Evolutionary conservation across 2,113 vertebrate genomes (phyloP).

Genomic region (Meriones unguiculatus): DNA sequence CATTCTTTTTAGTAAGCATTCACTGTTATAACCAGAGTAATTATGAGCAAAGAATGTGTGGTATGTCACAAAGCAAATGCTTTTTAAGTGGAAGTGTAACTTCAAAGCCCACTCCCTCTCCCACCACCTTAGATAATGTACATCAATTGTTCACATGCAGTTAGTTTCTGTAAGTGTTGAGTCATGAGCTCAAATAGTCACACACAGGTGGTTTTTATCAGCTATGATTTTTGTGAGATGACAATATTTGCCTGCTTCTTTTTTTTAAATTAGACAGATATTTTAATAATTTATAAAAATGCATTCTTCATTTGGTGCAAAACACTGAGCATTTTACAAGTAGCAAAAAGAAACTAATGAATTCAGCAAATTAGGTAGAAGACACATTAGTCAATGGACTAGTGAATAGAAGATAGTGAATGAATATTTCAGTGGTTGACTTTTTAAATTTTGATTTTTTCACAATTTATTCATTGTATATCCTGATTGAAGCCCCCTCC

Average conservation of each 20-base stretch:
- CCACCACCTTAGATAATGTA: neutral
- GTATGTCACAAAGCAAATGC: neutral
- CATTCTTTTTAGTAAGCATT: neutral
- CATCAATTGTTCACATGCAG: neutral
- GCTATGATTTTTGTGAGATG: slow-evolving; percentile 8
- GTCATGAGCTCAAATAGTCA: neutral
- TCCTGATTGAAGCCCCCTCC: too few relatives aligned
- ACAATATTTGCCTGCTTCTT: neutral
- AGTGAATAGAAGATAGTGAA: too few relatives aligned
- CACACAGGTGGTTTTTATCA: neutral
- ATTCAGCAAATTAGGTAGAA: too few relatives aligned
- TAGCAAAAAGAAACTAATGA: too few relatives aligned
- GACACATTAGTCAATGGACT: too few relatives aligned
- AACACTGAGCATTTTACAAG: too few relatives aligned
- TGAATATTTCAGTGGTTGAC: too few relatives aligned
- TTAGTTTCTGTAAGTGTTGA: neutral
- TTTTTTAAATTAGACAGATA: too few relatives aligned
- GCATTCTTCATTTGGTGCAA: too few relatives aligned
- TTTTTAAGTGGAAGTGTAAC: slow-evolving; percentile 15
- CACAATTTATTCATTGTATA: too few relatives aligned
- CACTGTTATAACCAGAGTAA: neutral
- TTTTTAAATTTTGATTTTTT: too few relatives aligned
- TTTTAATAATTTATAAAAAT: too few relatives aligned
- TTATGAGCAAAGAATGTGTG: neutral
- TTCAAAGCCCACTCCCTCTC: neutral